Evolutionary conservation across 2,113 vertebrate genomes (phyloP), one percentile per base, ranked within the genome.

Genomic region (Orthonyx spaldingii): DNA sequence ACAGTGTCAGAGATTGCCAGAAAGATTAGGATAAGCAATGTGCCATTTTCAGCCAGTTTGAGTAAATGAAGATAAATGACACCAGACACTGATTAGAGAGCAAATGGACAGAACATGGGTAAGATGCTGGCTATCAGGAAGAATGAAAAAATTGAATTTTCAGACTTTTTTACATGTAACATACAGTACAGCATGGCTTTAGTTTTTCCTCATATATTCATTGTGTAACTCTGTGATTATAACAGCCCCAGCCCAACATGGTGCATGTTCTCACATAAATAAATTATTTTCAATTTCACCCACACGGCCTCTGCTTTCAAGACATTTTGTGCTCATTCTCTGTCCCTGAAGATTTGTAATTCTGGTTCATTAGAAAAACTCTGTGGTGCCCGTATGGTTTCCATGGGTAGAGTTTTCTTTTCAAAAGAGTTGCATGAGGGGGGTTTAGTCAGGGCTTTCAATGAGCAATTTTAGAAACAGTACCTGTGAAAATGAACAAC

Each of bases 41-140:
- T 27, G 35, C 50, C 32, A 46, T 22, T 92, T 50, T 85, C 89
- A 75, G 47, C 11, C 93, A 68, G 4, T 15, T 66, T 66, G 35
- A 74, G 79, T n/a, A 87, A 96, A 94, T 85, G 57, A 85, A 92
- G 91, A 93, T 70, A 89, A 96, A 97, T 83, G 8, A 78, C 70
- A 76, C 23, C 3, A 77, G 61, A 57, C 55, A 30, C 18, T 85
- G 80, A 80, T 93, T 75, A 87, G 21, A 18, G n/a, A 89, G 52
- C 7, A 83, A 84, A 74, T 18, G 55, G 59, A 50, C 35, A 78
- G 76, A 89, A 56, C 28, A 49, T 3, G 24, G 21, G 24, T 35
- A 37, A 82, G 47, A 63, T 60, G 46, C 26, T 46, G 50, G 49
- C 26, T 30, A 61, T 28, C 12, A 65, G 52, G 27, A 66, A 35